Conservation (phyloP, 2,888 invertebrate species). For the Epicampocera succincta region DNA sequence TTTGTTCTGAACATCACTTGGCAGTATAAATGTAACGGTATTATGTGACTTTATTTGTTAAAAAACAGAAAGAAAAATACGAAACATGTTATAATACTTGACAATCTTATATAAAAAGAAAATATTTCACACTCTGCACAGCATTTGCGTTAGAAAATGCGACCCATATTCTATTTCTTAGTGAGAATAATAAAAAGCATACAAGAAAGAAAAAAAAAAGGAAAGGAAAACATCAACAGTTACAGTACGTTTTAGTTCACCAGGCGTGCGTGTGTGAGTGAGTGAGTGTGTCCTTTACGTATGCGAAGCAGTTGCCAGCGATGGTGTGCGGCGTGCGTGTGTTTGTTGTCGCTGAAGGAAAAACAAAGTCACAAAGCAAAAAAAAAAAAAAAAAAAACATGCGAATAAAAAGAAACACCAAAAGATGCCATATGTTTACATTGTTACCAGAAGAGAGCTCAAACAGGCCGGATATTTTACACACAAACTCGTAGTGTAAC, state of each 20-base stretch:
- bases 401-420: slow-evolving; percentile 29
- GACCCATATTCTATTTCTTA: slow-evolving; percentile 49
- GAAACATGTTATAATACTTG: slow-evolving; percentile 20
- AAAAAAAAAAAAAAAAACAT: too few relatives aligned
- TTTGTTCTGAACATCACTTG: too few relatives aligned
- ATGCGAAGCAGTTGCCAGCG: slow-evolving; percentile 2
- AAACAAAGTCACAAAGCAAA: slow-evolving; percentile 34
- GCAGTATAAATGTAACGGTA: too few relatives aligned
- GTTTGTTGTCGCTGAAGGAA: background rate
- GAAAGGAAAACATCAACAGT: background rate
- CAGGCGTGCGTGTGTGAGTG: background rate
- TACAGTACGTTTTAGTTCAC: slow-evolving; percentile 23
- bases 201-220: background rate
- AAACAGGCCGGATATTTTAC: background rate
- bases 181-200: background rate
- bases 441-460: slow-evolving; percentile 23
- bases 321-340: slow-evolving; percentile 18
- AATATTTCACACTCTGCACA: slow-evolving; percentile 1
- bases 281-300: slow-evolving; percentile 27
- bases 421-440: slow-evolving; percentile 47
- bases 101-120: slow-evolving; percentile 31
- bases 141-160: slow-evolving; percentile 15
- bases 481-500: background rate
- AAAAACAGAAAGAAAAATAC: background rate
- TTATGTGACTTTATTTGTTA: slow-evolving; percentile 3